Base-by-base conservation (phyloP, 1,140 invertebrate species). In the Steinernema khuongi region DNA sequence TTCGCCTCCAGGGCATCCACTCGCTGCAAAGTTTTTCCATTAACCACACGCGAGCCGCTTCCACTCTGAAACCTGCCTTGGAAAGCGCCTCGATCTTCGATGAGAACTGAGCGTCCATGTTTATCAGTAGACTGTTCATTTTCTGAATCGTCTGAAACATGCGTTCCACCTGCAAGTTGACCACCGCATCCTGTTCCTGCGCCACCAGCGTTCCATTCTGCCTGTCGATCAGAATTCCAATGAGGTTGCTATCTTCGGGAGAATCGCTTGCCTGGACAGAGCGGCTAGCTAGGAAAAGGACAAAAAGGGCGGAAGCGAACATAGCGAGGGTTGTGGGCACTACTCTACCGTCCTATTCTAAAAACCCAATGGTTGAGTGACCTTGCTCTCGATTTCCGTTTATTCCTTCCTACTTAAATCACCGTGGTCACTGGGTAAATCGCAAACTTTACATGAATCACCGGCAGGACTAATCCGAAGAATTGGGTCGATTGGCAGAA, bases 1-100 rank as follows among this genome's bases (percentile, higher is more conserved):
- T 78, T 78, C 19, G 71, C 60, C 19, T 78, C 77, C n/a, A 78
- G 29, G 31, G 78, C 36, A 14, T 78, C 77, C 18, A 78, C 29
- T 70, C 79, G 69, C 77, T 78, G 69, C 31, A 79, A 80, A 60
- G 36, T 41, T 41, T 41, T 41, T 41, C 36, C 7, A 7, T n/a
- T 41, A 41, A n/a, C 7, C 50, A 60, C 7, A 60, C 50, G 50
- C 50, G 50, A n/a, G 14, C 50, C 19, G 7, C 4, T 7, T 4
- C 7, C 7, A 60, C n/a, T n/a, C n/a, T n/a, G 26, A 7, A 60
- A 60, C 50, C 50, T 14, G 19, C 50, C 50, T 60, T 60, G 4
- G 50, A 60, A 60, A 60, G 50, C 7, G 50, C 7, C 26, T 60
- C 50, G 50, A 60, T 60, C 22, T 60, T 60, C 22, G 50, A 11